Evolutionary conservation across 2,797 vertebrate species (phyloP), one percentile per base, ranked within the genome.

Genomic region (Podarcis siculus): DNA sequence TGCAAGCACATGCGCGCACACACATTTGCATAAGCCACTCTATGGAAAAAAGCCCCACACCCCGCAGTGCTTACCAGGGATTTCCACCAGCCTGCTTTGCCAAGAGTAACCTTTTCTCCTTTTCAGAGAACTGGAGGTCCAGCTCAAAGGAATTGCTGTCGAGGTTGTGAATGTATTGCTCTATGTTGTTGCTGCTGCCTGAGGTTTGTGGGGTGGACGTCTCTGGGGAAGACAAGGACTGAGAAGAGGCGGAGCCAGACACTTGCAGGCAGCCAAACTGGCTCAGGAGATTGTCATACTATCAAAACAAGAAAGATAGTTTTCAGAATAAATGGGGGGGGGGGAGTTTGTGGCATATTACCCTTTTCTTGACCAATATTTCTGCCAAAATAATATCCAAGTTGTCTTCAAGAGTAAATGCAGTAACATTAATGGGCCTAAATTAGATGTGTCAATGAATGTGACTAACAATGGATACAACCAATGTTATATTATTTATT

Each of bases 261-360:
- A 99, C 98, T 96, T 99, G 98, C 98, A 99, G 98, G 95, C 98
- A 98, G 96, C 99, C 99, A 95, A 99, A 99, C 95, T 99, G 99
- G 96, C 99, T 99, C 96, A 99, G 97, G 92, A 99, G 99, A 95
- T 99, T 99, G 94, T 99, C 99, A 2, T 99, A 99, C 99, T 99
- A 90, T 85, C 83, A 82, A 39, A 94, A 42, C 72, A 80, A 88
- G 49, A 55, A 55, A 55, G 3, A 55, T 15, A 55, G 49, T 55
- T 55, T 55, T 15, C 49, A 55, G 49, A 55, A 55, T 55, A 55
- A 55, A 55, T 55, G 49, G 49, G 45, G 45, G 49, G 45, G 45
- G 45, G 10, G 35, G n/a, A 19, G 1, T 19, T 49, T 55, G 49
- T 30, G 39, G n/a, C 69, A 17, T n/a, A 13, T 58, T 61, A 35